Percentiles rank a stretch among this genome's conserved stretches.
Conservation (phyloP, 2,888 invertebrate genomes). For the Tenthredo mesomela region DNA sequence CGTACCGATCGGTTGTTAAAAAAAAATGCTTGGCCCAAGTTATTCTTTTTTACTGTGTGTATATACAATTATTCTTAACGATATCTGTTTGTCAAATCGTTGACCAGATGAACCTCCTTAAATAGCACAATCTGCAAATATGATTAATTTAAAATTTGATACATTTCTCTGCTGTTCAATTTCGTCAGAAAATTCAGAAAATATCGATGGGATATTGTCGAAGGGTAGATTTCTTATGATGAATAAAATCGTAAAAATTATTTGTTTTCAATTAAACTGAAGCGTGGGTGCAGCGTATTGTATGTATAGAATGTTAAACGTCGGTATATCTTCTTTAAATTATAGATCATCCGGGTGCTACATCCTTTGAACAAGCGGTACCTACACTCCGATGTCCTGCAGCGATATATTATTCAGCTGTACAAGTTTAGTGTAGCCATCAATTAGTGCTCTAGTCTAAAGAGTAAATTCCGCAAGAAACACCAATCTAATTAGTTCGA, state of each 20-base stretch:
- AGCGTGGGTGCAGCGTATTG: neutral
- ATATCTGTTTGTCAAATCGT: too few relatives aligned
- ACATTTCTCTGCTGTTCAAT: neutral
- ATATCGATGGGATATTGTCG: neutral
- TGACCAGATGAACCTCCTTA: too few relatives aligned
- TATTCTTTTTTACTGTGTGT: too few relatives aligned
- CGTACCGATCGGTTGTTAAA: too few relatives aligned
- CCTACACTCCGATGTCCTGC: neutral
- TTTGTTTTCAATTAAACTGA: neutral
- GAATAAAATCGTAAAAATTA: neutral
- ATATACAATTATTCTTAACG: too few relatives aligned
- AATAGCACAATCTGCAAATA: neutral
- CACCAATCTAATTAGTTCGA: neutral
- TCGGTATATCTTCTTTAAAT: neutral
- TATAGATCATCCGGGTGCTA: neutral
- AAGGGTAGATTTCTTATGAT: neutral
- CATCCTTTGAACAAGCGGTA: neutral
- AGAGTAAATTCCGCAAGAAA: neutral
- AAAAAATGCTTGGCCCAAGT: too few relatives aligned
- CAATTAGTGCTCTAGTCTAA: neutral
- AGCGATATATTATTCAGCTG: neutral
- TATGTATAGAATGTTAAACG: neutral
- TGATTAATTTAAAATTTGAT: neutral
- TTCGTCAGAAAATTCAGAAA: neutral
- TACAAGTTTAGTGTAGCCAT: neutral